phyloP scores from a whole-genome alignment of 2,888 invertebrate species.

The Barypeithes pellucidus region DNA sequence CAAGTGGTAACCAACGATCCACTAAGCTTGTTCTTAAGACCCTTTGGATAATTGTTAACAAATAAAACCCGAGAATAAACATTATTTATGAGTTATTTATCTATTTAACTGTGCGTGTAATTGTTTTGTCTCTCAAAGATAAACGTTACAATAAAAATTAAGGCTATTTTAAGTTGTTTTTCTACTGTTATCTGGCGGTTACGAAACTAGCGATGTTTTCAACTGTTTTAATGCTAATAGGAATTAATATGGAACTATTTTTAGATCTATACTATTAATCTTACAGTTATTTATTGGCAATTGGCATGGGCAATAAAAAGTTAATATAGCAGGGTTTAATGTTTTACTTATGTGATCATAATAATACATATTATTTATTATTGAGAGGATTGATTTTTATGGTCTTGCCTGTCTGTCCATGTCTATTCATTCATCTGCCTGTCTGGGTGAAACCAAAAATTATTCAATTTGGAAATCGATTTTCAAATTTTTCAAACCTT shows the following conservation, averaged over 20 bases:
- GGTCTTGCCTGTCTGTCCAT: too few species aligned
- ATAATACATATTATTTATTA: too few species aligned
- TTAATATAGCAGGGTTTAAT: neutral
- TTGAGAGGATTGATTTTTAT: too few species aligned
- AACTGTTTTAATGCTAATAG: slow-evolving; percentile 2
- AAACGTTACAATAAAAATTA: neutral
- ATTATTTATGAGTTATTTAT: neutral
- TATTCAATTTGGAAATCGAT: too few species aligned
- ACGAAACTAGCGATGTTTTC: neutral
- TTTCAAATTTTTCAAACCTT: too few species aligned
- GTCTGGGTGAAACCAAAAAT: too few species aligned
- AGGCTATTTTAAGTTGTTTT: slow-evolving; percentile 15
- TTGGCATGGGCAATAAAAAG: neutral
- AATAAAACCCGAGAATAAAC: neutral
- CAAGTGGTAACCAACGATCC: too few species aligned
- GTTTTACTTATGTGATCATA: too few species aligned
- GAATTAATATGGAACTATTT: neutral
- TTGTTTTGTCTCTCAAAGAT: slow-evolving; percentile 15
- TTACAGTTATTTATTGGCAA: neutral
- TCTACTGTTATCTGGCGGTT: neutral
- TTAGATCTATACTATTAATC: neutral
- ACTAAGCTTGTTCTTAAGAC: too few species aligned
- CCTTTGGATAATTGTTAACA: neutral
- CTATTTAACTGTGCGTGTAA: slow-evolving; percentile 4
- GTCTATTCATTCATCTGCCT: too few species aligned